Conservation (phyloP, 2,797 vertebrate species). For the Syndactyla subalaris region DNA sequence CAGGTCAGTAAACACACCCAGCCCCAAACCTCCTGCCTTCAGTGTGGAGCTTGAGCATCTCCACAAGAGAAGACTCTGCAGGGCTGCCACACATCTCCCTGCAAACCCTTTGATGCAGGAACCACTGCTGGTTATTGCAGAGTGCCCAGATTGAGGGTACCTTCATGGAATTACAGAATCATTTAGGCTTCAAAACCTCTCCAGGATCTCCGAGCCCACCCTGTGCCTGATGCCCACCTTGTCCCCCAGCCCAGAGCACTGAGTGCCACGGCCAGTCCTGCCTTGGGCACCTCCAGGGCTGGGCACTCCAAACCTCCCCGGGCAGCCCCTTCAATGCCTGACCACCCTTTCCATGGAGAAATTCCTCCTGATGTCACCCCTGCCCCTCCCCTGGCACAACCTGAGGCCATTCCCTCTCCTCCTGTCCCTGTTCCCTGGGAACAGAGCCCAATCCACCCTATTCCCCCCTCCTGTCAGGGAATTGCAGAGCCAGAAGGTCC, state of each 20-base stretch:
- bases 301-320: background rate
- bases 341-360: accelerated
- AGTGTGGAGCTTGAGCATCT: background rate
- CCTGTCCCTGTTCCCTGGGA: background rate
- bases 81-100: accelerated
- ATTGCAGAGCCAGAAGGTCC: background rate
- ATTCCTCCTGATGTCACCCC: accelerated
- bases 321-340: background rate
- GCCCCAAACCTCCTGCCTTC: background rate
- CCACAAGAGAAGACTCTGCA: accelerated
- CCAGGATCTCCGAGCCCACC: accelerated
- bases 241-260: background rate
- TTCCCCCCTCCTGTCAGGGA: background rate
- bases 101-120: background rate
- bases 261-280: accelerated
- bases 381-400: background rate
- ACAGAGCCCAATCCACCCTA: background rate
- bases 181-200: accelerated
- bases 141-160: background rate
- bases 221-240: accelerated
- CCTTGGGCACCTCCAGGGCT: background rate
- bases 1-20: background rate
- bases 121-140: background rate
- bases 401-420: background rate
- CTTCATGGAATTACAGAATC: background rate